Percentiles rank a stretch among this genome's conserved stretches.
phyloP scores from a whole-genome alignment of 2,888 invertebrate genomes.

The Tachina lurida region DNA sequence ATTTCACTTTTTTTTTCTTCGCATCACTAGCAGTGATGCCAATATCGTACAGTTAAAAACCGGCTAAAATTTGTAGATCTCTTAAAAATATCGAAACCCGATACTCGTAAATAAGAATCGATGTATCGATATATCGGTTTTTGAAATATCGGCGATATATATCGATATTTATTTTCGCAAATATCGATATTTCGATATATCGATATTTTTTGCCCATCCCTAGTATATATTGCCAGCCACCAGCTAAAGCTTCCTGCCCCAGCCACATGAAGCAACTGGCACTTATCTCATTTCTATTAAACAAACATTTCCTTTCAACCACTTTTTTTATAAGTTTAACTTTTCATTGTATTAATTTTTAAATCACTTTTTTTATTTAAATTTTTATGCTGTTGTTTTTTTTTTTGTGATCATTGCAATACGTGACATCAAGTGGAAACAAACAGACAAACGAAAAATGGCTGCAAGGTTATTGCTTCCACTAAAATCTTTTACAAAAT shows the following conservation, averaged over 20 bases:
- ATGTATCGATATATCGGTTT: too few species aligned
- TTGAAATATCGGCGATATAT: too few species aligned
- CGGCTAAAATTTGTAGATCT: too few species aligned
- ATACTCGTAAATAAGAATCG: too few species aligned
- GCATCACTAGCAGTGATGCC: too few species aligned
- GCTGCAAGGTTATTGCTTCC: slow-evolving; percentile 63
- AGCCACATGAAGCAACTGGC: background rate
- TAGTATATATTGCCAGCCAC: background rate
- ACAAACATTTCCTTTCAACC: background rate
- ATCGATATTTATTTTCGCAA: too few species aligned
- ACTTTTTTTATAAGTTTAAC: background rate
- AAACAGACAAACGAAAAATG: slow-evolving; percentile 39
- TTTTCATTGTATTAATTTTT: slow-evolving; percentile 2
- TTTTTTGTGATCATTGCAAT: background rate
- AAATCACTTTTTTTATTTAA: slow-evolving; percentile 6
- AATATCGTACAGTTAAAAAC: too few species aligned
- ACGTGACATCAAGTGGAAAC: slow-evolving; percentile 13
- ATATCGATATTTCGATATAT: too few species aligned
- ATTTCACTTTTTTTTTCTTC: too few species aligned
- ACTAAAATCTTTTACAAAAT: slow-evolving; percentile 21
- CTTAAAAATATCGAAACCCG: too few species aligned
- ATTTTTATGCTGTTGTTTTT: slow-evolving; percentile 10
- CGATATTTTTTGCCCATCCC: too few species aligned
- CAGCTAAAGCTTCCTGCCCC: too few species aligned
- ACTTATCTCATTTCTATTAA: slow-evolving; percentile 5